Conservation (phyloP, 1,140 invertebrate genomes). For the Nasonia giraulti region DNA sequence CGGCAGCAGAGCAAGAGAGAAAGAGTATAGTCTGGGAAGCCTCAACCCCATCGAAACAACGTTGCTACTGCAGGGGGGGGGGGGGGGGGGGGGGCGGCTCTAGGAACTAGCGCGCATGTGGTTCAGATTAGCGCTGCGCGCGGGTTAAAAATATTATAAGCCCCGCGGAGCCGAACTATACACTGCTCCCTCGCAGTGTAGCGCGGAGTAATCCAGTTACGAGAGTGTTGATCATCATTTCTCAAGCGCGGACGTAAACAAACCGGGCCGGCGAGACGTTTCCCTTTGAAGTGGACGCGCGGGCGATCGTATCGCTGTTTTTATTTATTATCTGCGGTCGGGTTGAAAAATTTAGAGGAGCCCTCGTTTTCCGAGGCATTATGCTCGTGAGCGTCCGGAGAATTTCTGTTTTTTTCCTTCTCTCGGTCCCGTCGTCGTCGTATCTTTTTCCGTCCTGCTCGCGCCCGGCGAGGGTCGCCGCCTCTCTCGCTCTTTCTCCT, state of each 20-base stretch:
- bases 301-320: conserved; percentile 33
- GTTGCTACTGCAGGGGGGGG: not conserved
- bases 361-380: not conserved
- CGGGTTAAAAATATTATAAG: conserved; percentile 10
- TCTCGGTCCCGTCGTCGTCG: conserved; percentile 52
- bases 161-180: not conserved
- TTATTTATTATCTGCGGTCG: conserved; percentile 33
- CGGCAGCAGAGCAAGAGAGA: too few species aligned
- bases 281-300: not conserved
- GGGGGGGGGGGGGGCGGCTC: not conserved
- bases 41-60: not conserved
- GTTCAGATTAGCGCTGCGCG: not conserved
- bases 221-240: conserved; percentile 18
- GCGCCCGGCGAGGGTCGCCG: conserved; percentile 34
- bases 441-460: conserved; percentile 53
- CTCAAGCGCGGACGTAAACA: conserved; percentile 21
- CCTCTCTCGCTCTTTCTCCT: conserved; percentile 28
- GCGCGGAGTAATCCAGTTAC: not conserved
- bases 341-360: conserved; percentile 21
- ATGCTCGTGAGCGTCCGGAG: not conserved
- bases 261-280: not conserved
- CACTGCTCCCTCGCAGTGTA: not conserved
- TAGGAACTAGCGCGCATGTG: not conserved
- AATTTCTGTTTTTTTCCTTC: conserved; percentile 3
- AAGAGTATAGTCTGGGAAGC: not conserved